phyloP scores from a whole-genome alignment of 2,113 vertebrate species.

The Pteropus alecto region DNA sequence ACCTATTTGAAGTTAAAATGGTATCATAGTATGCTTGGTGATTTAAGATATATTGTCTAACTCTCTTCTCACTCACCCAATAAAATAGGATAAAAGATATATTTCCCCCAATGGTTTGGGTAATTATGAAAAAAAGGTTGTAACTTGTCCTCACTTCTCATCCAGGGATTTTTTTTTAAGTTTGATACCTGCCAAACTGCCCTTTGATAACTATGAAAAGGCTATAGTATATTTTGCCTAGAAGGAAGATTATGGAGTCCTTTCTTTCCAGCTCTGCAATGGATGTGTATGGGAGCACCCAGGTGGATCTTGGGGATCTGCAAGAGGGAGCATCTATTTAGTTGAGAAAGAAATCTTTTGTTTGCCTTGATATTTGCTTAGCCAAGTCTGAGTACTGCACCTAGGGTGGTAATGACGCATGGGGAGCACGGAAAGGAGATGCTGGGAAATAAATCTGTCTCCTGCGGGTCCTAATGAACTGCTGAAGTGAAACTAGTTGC shows the following conservation, averaged over 20 bases:
- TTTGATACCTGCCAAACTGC: neutral
- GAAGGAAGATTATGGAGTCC: neutral
- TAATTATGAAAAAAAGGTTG: neutral
- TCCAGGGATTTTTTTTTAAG: neutral
- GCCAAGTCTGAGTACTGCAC: no score
- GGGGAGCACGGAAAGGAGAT: neutral
- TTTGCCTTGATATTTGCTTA: neutral
- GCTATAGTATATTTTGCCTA: neutral
- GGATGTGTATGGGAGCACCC: accelerated
- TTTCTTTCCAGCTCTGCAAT: neutral
- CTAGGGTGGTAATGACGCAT: neutral
- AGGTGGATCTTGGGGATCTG: neutral
- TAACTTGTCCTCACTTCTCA: neutral
- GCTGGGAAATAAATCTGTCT: neutral
- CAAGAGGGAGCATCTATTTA: neutral
- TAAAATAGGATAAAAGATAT: neutral
- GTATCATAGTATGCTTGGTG: neutral
- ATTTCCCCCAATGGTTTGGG: neutral
- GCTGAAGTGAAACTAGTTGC: neutral
- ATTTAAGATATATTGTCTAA: neutral
- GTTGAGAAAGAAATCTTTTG: neutral
- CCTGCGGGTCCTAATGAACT: accelerated
- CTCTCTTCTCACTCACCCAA: neutral
- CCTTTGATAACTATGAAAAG: neutral
- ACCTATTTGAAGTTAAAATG: neutral